Evolutionary conservation across 2,888 invertebrate genomes (phyloP).

Genomic region (Poecilobothrus nobilitatus): DNA sequence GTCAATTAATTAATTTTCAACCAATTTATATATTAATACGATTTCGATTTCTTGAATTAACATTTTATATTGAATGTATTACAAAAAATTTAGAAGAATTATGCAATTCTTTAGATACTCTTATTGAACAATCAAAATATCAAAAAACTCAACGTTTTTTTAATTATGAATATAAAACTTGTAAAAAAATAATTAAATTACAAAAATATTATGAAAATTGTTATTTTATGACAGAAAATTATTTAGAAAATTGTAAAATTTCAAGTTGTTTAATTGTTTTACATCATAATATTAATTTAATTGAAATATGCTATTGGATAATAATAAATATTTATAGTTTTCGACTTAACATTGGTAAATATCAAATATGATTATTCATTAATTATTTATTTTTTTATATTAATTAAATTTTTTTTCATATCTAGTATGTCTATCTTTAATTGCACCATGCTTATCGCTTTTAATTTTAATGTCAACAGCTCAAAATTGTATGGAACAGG

Average conservation of each 20-base stretch:
- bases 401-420: too few species aligned
- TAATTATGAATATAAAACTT: background rate
- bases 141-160: background rate
- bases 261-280: background rate
- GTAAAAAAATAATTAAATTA: background rate
- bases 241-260: constrained; percentile 9
- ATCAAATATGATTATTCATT: too few species aligned
- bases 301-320: constrained; percentile 9
- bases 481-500: too few species aligned
- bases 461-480: too few species aligned
- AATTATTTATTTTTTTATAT: background rate
- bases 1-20: background rate
- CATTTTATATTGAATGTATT: constrained; percentile 10
- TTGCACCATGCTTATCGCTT: too few species aligned
- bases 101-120: background rate
- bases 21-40: background rate
- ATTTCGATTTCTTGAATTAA: background rate
- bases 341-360: background rate
- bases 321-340: background rate
- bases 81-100: constrained; percentile 7
- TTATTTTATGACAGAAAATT: constrained; percentile 11
- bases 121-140: background rate
- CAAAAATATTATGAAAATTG: constrained; percentile 10
- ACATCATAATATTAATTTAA: background rate
- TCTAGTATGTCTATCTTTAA: too few species aligned